Conservation (phyloP, 2,888 invertebrate genomes). For the Zygaena filipendulae region DNA sequence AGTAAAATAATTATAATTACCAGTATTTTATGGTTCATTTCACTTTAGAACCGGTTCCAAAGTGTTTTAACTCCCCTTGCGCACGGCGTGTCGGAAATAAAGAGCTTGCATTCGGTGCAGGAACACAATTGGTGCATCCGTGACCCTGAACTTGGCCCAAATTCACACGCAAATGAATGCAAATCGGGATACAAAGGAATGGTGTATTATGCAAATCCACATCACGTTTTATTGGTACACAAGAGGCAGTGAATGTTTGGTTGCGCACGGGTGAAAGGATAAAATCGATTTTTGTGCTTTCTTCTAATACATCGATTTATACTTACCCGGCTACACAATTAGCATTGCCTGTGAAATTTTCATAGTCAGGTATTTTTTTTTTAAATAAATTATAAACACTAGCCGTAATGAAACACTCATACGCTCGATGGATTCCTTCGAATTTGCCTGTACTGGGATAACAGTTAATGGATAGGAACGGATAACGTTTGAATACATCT, state of each 20-base stretch:
- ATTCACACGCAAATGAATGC: conserved; percentile 48
- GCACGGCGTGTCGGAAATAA: conserved; percentile 23
- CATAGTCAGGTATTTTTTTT: too few species aligned
- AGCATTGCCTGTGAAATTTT: too few species aligned
- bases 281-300: too few species aligned
- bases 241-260: conserved; percentile 25
- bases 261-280: too few species aligned
- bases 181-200: conserved; percentile 33
- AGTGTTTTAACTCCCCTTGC: conserved; percentile 21
- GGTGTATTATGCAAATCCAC: conserved; percentile 34
- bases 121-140: conserved; percentile 29
- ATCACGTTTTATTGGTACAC: conserved; percentile 26
- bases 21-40: conserved; percentile 30
- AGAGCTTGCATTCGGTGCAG: conserved; percentile 19
- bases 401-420: too few species aligned
- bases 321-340: too few species aligned
- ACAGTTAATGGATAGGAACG: too few species aligned
- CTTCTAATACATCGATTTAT: too few species aligned
- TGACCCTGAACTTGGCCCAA: conserved; percentile 56
- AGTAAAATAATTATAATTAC: conserved; percentile 15
- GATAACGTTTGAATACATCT: too few species aligned
- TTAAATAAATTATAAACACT: too few species aligned
- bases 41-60: conserved; percentile 27
- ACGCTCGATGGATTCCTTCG: too few species aligned
- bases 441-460: too few species aligned